Evolutionary conservation across 1,140 invertebrate species (phyloP), one percentile per base, ranked within the genome.

Genomic region (Zaprionus vittiger): DNA sequence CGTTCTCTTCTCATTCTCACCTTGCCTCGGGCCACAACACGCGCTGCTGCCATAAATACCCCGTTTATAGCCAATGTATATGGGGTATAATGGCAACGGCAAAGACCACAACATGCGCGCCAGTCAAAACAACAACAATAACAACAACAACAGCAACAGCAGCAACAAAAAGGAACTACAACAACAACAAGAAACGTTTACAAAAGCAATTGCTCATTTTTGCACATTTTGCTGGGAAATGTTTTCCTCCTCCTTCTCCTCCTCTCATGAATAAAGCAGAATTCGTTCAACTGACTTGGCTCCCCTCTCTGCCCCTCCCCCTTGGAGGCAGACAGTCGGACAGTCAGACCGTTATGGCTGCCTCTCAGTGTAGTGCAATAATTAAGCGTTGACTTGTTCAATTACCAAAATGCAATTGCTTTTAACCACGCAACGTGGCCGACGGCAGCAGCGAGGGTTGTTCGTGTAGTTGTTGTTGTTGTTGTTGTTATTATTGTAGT

Each of bases 371-470:
- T 81, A 76, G 84, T 77, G 67, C 79, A 80, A 87, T 87, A 87
- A 87, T 87, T 87, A 87, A 87, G 84, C 84, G 84, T 81, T 89
- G 84, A 87, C 84, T 87, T 87, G 84, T 87, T 89, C 84, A 89
- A 87, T 87, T 89, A 87, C 84, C 84, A 89, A 83, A 87, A 87
- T 81, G 84, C 84, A 87, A 87, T 87, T 87, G 84, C 84, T 84
- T 87, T 87, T 69, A 80, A 77, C 80, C 47, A 78, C 84, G 84
- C 84, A 79, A 87, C 37, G 74, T 31, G 55, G 28, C 64, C 47
- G 47, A 5, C 20, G n/a, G 41, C 41, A 2, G 1, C 57, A 44
- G 65, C 41, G 56, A 49, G 54, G 56, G 37, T 67, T 59, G 54
- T 37, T 56, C 34, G 52, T 54, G 15, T 12, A 20, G 34, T 55